These are phyloP conservation scores for Pterocles orientalis DNA, from an alignment of 2,113 vertebrate species.

Conservation along the genomic window DNA sequence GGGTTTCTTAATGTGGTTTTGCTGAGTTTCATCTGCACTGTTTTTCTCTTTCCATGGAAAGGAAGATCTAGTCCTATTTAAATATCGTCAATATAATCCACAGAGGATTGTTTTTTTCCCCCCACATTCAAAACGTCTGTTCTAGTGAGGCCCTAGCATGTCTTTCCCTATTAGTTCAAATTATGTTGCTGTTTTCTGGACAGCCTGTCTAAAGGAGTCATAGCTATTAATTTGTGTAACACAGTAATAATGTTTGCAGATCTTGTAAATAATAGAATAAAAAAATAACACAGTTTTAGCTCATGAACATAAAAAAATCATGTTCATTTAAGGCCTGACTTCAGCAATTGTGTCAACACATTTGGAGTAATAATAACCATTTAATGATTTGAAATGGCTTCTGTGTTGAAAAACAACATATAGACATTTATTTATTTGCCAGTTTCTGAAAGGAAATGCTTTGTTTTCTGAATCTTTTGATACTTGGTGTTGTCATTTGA, in stretches of 20 bases:
- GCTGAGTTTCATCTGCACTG: not conserved
- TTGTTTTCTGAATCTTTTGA: not conserved
- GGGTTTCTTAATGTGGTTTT: not conserved
- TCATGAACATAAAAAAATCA: constrained; percentile 8
- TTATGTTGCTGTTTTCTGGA: constrained; percentile 4
- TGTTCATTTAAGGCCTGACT: constrained; percentile 9
- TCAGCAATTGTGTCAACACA: not conserved
- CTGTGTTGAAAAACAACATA: not conserved
- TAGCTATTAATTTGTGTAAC: constrained; percentile 5
- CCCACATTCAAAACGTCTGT: not conserved
- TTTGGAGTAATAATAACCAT: constrained; percentile 9
- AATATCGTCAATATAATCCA: not conserved
- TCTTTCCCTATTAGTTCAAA: constrained; percentile 1
- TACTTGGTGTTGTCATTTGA: not conserved
- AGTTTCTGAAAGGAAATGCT: not conserved
- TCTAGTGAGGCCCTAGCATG: not conserved
- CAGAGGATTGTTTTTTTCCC: not conserved
- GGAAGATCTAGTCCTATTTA: not conserved
- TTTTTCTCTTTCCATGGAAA: not conserved
- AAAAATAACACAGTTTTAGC: not conserved
- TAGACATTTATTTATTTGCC: not conserved
- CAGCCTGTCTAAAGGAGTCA: not conserved
- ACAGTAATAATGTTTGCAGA: constrained; percentile 1
- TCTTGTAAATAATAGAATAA: not conserved
- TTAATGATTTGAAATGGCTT: not conserved